Conservation (phyloP, 2,888 invertebrate genomes). For the Quadriops clusia region DNA sequence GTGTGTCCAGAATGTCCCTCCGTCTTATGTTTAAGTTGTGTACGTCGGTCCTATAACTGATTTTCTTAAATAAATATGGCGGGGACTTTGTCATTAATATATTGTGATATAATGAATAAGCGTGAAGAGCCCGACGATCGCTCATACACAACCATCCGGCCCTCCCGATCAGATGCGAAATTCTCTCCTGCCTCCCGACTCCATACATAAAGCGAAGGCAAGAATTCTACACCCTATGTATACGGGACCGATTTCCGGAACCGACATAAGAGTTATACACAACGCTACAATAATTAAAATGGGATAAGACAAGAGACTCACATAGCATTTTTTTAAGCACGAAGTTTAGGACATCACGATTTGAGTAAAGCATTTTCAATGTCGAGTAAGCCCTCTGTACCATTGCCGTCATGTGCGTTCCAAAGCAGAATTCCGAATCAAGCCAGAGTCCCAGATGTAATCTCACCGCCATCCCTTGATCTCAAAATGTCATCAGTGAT, state of each 20-base stretch:
- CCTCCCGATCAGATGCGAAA: constrained; percentile 1
- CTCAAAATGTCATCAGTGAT: constrained; percentile 8
- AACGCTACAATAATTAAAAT: constrained; percentile 6
- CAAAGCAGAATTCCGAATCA: no score
- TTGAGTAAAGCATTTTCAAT: no score
- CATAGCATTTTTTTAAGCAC: no score
- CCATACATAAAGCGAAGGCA: constrained; percentile 9
- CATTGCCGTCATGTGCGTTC: no score
- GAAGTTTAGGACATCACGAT: no score
- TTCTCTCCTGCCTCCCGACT: constrained; percentile 1
- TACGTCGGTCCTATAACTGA: constrained; percentile 6
- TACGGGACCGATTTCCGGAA: constrained; percentile 1
- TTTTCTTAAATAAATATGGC: constrained; percentile 7
- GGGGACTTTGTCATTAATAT: constrained; percentile 6
- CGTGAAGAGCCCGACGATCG: constrained; percentile 7
- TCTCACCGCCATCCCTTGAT: constrained; percentile 14
- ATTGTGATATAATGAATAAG: constrained; percentile 3
- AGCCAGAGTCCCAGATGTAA: no score
- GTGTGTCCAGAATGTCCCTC: no score
- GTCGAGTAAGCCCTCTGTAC: no score
- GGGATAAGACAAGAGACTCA: constrained; percentile 7
- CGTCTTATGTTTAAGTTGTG: constrained; percentile 8
- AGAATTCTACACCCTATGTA: constrained; percentile 10
- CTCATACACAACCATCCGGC: constrained; percentile 9
- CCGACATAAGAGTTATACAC: constrained; percentile 8